These are phyloP conservation scores for Metacarcinus magister DNA, from an alignment of 2,888 invertebrate genomes.

Conservation along the genomic window DNA sequence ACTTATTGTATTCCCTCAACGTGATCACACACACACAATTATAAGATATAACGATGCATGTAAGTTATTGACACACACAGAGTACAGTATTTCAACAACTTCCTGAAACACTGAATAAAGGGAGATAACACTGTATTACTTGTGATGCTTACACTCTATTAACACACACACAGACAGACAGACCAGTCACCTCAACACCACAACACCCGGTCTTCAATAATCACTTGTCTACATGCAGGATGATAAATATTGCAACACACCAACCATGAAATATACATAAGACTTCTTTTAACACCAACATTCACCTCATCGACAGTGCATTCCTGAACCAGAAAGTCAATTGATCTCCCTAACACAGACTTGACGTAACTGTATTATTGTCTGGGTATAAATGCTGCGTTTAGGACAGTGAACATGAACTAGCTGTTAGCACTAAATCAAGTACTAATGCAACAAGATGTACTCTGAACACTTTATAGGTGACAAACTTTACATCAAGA, in stretches of 20 bases:
- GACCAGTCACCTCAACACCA: neutral
- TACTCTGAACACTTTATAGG: neutral
- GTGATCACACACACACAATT: constrained; percentile 5
- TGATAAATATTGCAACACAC: neutral
- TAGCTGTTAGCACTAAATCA: neutral
- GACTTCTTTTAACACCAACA: neutral
- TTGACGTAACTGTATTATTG: neutral
- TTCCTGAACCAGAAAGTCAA: neutral
- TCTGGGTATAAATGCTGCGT: neutral
- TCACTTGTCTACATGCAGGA: neutral
- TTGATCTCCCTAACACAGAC: neutral
- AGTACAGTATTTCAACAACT: constrained; percentile 17
- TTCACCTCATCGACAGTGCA: neutral
- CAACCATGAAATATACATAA: neutral
- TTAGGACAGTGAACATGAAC: neutral
- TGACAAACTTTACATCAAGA: neutral
- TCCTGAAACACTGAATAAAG: neutral
- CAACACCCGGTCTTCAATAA: neutral
- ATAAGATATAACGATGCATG: constrained; percentile 3
- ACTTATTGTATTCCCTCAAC: neutral
- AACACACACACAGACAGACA: neutral
- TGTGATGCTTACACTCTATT: neutral
- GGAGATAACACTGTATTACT: neutral
- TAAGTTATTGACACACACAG: constrained; percentile 35
- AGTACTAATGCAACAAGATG: neutral